phyloP scores from a whole-genome alignment of 2,888 invertebrate species.

The Machimus atricapillus region DNA sequence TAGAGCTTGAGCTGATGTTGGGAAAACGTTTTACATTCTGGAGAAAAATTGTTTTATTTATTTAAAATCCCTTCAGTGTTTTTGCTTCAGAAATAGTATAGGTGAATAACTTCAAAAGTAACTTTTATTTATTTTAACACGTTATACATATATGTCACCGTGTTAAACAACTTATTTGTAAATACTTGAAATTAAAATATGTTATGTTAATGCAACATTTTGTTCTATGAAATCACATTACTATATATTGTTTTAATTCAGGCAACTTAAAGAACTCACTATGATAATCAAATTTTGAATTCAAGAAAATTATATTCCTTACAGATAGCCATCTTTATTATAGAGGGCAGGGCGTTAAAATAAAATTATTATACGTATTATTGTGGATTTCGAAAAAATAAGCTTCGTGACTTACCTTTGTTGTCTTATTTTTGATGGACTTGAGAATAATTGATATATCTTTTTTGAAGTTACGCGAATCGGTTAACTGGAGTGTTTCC shows the following conservation, averaged over 20 bases:
- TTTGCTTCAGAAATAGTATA: not conserved
- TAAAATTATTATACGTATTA: not conserved
- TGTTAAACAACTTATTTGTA: too few relatives aligned
- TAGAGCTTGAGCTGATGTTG: slow-evolving; percentile 51
- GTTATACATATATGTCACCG: too few relatives aligned
- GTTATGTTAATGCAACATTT: too few relatives aligned
- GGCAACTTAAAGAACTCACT: too few relatives aligned
- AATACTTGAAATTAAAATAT: too few relatives aligned
- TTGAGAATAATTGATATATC: slow-evolving; percentile 72
- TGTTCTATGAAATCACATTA: too few relatives aligned
- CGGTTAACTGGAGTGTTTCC: slow-evolving; percentile 70
- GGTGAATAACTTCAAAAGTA: too few relatives aligned
- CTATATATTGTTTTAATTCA: too few relatives aligned
- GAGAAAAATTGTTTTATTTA: slow-evolving; percentile 1
- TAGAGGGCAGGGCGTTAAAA: not conserved
- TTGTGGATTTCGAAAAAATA: not conserved
- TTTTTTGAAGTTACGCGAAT: slow-evolving; percentile 70
- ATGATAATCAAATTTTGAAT: too few relatives aligned
- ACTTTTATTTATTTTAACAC: too few relatives aligned
- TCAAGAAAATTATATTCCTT: not conserved
- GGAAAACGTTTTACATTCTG: slow-evolving; percentile 58
- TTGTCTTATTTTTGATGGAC: slow-evolving; percentile 58
- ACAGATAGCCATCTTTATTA: not conserved
- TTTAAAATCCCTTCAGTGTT: not conserved
- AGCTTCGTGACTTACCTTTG: not conserved